Evolutionary conservation across 2,113 vertebrate genomes (phyloP), one percentile per base, ranked within the genome.

Genomic region (Callorhinus ursinus): DNA sequence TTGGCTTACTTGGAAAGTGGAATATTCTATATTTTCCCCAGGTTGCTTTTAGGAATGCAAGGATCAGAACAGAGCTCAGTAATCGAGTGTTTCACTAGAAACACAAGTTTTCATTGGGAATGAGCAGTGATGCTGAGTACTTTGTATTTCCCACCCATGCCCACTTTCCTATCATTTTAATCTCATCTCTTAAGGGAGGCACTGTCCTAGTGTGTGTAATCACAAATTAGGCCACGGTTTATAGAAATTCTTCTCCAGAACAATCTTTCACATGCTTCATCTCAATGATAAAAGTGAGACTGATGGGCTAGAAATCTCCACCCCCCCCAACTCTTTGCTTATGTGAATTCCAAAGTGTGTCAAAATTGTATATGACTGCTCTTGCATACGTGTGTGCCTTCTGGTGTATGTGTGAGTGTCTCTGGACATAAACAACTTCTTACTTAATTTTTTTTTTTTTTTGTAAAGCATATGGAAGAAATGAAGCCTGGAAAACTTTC

Each of bases 401-500:
- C 51, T 13, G 1, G 57, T 84, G 5, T 89, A 72, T 55, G 24
- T 77, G 55, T 55, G 26, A 22, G 33, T 77, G 11, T 81, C 28
- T 65, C 65, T 83, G 36, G 42, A 92, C 55, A 96, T 59, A 86
- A 87, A 87, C 33, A 94, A 69, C 57, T 89, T 53, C 57, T 89
- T 53, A 61, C 18, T 91, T 65, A 14, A 74, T 72, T 59, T 4
- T 22, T 28, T 76, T 36, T 36, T 36, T 74, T 79, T 84, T 91
- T 95, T 51, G 86, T 22, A 87, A 96, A 81, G 55, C 67, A 94
- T 77, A 83, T 89, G 92, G 95, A 97, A 94, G 95, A 94, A 94
- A 91, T 55, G 85, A 97, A 96, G 53, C 51, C 80, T 88, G 53
- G 72, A 96, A 97, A 98, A 97, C n/a, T 36, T 88, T 77, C 69